Conservation (phyloP, 2,888 invertebrate species). For the Arrhopalites spinosus region DNA sequence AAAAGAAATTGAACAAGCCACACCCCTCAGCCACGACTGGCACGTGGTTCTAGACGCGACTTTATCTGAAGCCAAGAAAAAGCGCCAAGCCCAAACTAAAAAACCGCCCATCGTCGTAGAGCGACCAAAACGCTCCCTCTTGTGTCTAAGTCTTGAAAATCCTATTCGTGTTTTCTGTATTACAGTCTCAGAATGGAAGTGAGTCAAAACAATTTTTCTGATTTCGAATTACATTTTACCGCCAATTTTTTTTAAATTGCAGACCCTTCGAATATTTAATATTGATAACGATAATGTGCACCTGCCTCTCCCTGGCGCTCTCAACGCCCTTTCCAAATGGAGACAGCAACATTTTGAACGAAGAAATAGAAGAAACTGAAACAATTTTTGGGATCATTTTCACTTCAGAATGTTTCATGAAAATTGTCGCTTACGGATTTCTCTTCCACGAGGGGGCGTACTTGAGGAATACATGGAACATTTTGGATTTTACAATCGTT, state of each 20-base stretch:
- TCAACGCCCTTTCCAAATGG: constrained; percentile 66
- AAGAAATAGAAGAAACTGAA: constrained; percentile 65
- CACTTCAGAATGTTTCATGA: constrained; percentile 66
- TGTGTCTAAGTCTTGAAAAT: constrained; percentile 50
- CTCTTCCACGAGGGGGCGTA: constrained; percentile 67
- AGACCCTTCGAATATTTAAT: constrained; percentile 68
- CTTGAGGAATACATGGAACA: constrained; percentile 63
- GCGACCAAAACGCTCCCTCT: constrained; percentile 50
- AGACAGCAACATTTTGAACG: constrained; percentile 65
- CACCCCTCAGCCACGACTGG: no score
- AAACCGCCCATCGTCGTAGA: constrained; percentile 40
- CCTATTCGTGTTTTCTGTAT: constrained; percentile 52
- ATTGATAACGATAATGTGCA: constrained; percentile 67
- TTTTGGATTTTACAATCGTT: constrained; percentile 66
- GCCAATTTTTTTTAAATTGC: constrained; percentile 11
- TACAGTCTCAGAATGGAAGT: constrained; percentile 55
- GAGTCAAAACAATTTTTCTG: constrained; percentile 6
- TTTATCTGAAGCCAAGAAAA: no score
- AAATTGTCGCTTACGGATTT: constrained; percentile 68
- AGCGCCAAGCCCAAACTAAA: neutral
- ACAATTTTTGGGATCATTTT: constrained; percentile 68
- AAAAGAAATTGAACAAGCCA: no score
- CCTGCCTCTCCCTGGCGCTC: constrained; percentile 67
- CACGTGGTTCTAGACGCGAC: no score
- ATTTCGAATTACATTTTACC: neutral